Conservation (phyloP, 2,113 vertebrate genomes). For the Pterocles burchelli region DNA sequence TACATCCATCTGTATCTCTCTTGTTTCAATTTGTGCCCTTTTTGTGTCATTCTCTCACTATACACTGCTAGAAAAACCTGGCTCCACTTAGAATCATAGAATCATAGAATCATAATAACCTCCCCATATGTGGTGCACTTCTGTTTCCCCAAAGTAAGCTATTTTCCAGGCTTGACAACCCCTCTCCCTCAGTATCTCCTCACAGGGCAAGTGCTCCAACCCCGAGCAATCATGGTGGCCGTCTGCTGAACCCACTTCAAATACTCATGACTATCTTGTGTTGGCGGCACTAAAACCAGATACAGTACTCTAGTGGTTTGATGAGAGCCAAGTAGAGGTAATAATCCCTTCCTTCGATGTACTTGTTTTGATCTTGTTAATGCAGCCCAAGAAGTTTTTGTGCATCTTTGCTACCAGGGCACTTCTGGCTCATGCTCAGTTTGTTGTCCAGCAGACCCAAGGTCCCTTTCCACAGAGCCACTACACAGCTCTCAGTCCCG, state of each 20-base stretch:
- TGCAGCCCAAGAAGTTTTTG: background rate
- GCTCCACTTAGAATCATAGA: background rate
- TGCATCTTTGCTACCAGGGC: background rate
- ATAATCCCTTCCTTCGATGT: background rate
- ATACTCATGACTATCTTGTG: background rate
- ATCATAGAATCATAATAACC: background rate
- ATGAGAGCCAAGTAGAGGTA: background rate
- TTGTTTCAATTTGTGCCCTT: background rate
- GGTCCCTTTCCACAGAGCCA: background rate
- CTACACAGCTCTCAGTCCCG: background rate
- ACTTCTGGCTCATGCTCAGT: background rate
- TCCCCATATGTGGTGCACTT: background rate
- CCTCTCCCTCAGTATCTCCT: background rate
- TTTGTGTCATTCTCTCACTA: background rate
- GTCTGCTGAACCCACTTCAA: background rate
- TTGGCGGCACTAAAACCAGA: background rate
- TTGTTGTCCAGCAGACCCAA: background rate
- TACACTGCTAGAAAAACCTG: background rate
- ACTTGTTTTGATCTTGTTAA: background rate
- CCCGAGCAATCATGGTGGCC: background rate
- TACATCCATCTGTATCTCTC: background rate
- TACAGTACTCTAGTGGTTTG: background rate
- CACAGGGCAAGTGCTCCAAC: background rate
- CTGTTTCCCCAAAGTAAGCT: background rate
- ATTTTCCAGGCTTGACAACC: background rate